Base-by-base conservation (phyloP, 2,797 vertebrate species). In the Paramormyrops hopkinsi region DNA sequence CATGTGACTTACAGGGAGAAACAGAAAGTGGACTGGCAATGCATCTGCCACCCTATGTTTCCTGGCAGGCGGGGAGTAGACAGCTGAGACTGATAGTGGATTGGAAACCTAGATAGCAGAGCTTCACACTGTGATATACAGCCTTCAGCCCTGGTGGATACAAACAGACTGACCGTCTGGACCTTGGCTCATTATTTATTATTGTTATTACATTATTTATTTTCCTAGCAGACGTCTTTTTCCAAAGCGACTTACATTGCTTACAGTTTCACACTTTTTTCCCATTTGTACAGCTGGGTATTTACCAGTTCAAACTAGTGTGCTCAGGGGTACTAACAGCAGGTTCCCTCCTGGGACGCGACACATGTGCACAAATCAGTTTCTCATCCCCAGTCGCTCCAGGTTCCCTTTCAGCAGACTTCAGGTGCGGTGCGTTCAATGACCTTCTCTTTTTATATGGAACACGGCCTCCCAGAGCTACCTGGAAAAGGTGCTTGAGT, bases 251-350 rank as follows among this genome's bases (percentile, higher is more conserved):
- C 86, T 87, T 59, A 33, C 86, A 62, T 59, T 54, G 54, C 86
- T 59, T 87, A 87, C 86, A 44, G 53, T 59, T 56, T 56, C 33
- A 87, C 54, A 59, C 33, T 59, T 56, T 37, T 88, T 69, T 65
- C 59, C 85, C 87, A 88, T 88, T 88, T 65, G 41, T 88, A 69
- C 87, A 88, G 87, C 87, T 65, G 87, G 87, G 17, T 88, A 88
- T 88, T 65, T 88, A 88, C 87, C 33, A 88, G 56, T 88, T 88
- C 87, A 88, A 44, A 48, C 59, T 65, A 62, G 54, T 41, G 17
- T 87, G 86, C 86, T 54, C 84, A 62, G 86, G 86, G 51, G 29
- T 59, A 87, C 53, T 87, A 86, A 86, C 84, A 86, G 48, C 84
- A 53, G 84, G 84, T 53, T 51, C 84, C 84, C 84, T 53, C 84